A percentile compares a stretch with the other conserved stretches of the same genome.
Conservation (phyloP, 2,888 invertebrate genomes). For the Opisthograptis luteolata region DNA sequence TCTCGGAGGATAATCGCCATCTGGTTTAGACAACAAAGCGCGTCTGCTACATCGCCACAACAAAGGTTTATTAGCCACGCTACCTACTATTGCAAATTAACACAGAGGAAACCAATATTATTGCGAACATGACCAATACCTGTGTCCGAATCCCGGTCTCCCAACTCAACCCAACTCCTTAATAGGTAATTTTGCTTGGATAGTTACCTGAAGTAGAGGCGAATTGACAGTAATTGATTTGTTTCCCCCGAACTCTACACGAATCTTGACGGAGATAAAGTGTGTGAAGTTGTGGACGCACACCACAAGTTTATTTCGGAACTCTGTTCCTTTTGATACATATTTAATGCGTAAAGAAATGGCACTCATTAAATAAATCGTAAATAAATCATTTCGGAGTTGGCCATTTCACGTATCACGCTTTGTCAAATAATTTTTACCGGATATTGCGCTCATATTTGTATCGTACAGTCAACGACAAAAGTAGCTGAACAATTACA, state of each 20-base stretch:
- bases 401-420: conserved; percentile 1
- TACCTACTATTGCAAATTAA: conserved; percentile 65
- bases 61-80: conserved; percentile 62
- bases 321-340: conserved; percentile 27
- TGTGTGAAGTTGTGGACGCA: conserved; percentile 31
- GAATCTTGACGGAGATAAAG: conserved; percentile 26
- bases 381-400: too few relatives aligned
- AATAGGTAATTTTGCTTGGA: conserved; percentile 64
- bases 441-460: conserved; percentile 20
- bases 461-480: too few relatives aligned
- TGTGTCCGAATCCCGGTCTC: conserved; percentile 39
- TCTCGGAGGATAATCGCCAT: conserved; percentile 65
- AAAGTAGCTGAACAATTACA: too few relatives aligned
- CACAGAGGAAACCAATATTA: conserved; percentile 59
- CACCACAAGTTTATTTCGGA: conserved; percentile 36
- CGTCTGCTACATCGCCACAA: conserved; percentile 55
- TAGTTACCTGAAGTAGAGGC: conserved; percentile 54
- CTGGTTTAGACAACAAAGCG: conserved; percentile 61
- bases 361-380: too few relatives aligned
- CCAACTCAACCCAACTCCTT: conserved; percentile 48
- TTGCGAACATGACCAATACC: conserved; percentile 53
- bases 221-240: conserved; percentile 70
- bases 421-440: conserved; percentile 8
- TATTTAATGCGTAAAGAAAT: conserved; percentile 12
- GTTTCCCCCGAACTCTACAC: conserved; percentile 40